phyloP scores from a whole-genome alignment of 2,888 invertebrate species.

The Ichneumoninae sp. region DNA sequence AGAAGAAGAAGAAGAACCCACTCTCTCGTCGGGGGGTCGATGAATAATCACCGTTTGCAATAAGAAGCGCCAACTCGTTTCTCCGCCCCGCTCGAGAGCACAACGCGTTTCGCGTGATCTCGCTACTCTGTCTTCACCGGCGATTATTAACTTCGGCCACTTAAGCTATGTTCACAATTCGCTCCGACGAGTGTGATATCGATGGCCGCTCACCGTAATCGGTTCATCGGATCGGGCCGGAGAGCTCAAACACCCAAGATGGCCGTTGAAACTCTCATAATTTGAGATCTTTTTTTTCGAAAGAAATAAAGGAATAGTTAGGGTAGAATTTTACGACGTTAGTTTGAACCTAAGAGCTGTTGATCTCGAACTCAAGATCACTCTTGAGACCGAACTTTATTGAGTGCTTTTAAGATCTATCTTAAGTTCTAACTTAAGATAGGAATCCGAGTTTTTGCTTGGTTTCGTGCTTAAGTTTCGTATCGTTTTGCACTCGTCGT shows the following conservation, averaged over 20 bases:
- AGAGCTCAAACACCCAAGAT: not conserved
- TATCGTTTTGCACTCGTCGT: no score
- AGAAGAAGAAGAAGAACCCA: constrained; percentile 47
- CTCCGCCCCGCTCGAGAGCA: constrained; percentile 40
- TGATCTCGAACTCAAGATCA: no score
- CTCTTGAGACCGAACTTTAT: no score
- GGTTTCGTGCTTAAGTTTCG: no score
- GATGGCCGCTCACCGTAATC: not conserved
- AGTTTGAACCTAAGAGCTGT: no score
- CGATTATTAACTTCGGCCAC: constrained; percentile 42
- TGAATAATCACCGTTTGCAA: constrained; percentile 68
- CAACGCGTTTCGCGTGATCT: constrained; percentile 61
- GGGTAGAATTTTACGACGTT: no score
- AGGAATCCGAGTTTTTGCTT: no score
- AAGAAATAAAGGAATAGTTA: no score
- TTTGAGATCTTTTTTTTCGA: no score
- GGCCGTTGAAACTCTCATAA: no score
- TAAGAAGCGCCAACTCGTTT: constrained; percentile 68
- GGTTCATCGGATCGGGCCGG: not conserved
- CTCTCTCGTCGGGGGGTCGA: constrained; percentile 67
- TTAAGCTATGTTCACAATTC: constrained; percentile 57
- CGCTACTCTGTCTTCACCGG: constrained; percentile 43
- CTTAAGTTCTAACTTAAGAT: no score
- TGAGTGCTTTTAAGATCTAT: no score
- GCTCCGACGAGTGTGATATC: not conserved